These are phyloP conservation scores for Diadophis punctatus DNA, from an alignment of 2,113 vertebrate genomes.

Conservation along the genomic window DNA sequence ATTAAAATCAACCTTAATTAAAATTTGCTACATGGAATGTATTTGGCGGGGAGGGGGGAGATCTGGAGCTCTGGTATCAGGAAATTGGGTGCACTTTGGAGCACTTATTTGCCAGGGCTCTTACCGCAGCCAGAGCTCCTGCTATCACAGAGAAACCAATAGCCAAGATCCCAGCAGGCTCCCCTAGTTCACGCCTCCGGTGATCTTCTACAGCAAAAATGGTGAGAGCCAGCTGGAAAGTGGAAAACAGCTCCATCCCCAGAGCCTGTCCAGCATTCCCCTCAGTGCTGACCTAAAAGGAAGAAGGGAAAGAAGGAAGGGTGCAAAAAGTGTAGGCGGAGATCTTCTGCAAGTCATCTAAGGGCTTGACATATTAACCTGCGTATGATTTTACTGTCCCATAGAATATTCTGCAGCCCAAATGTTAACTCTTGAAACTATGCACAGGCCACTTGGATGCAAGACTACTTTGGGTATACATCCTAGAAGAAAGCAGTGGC, in stretches of 20 bases:
- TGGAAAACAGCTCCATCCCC: constrained; percentile 74
- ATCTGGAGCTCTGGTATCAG: background rate
- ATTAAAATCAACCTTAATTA: background rate
- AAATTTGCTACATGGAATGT: background rate
- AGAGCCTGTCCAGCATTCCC: constrained; percentile 73
- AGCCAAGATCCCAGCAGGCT: constrained; percentile 69
- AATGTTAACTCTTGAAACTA: background rate
- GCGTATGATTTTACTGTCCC: background rate
- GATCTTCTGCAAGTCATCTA: background rate
- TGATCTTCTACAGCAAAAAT: constrained; percentile 71
- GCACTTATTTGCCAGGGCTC: background rate
- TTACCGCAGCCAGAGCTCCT: constrained; percentile 71
- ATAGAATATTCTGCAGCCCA: background rate
- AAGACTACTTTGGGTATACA: background rate
- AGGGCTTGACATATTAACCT: background rate
- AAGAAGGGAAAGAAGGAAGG: background rate
- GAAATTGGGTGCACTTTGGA: background rate
- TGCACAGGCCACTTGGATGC: background rate
- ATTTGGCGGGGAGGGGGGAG: background rate
- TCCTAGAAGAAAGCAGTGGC: background rate
- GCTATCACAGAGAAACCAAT: constrained; percentile 75
- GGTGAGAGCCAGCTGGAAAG: constrained; percentile 80
- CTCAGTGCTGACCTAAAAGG: constrained; percentile 64
- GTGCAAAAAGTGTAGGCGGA: background rate
- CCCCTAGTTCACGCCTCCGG: constrained; percentile 52